A percentile compares a stretch with the other conserved stretches of the same genome.
Evolutionary conservation across 2,113 vertebrate species (phyloP).

Genomic region (Trichechus manatus): DNA sequence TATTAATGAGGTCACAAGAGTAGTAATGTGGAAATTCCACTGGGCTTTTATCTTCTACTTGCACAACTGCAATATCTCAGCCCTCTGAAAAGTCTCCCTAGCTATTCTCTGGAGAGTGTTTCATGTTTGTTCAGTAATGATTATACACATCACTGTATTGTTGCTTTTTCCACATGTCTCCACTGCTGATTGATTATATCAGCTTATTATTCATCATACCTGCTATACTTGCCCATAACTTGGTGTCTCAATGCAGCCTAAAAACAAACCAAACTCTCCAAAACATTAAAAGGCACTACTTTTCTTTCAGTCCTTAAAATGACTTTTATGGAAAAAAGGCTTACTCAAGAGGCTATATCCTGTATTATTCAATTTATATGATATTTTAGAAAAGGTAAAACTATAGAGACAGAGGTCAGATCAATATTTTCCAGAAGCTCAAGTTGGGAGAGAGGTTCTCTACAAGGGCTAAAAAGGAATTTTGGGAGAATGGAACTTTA

Average conservation of each 20-base stretch:
- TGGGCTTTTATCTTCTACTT: neutral
- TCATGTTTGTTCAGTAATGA: neutral
- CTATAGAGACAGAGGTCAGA: neutral
- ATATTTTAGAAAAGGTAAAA: neutral
- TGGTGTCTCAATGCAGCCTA: neutral
- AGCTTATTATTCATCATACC: neutral
- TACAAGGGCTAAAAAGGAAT: neutral
- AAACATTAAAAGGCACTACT: neutral
- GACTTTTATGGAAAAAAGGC: neutral
- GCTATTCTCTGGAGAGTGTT: neutral
- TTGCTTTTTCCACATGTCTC: neutral
- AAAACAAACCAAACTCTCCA: neutral
- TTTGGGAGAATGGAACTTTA: neutral
- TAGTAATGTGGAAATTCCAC: neutral
- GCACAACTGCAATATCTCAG: neutral
- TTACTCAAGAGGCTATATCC: neutral
- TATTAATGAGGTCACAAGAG: neutral
- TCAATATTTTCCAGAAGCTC: neutral
- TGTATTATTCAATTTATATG: neutral
- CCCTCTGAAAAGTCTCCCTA: neutral
- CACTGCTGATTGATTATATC: neutral
- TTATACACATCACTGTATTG: neutral
- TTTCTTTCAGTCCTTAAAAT: conserved; percentile 19
- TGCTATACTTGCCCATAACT: neutral
- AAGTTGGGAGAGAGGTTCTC: fast-evolving